phyloP scores from a whole-genome alignment of 1,140 invertebrate genomes.

The Pollicipes pollicipes region DNA sequence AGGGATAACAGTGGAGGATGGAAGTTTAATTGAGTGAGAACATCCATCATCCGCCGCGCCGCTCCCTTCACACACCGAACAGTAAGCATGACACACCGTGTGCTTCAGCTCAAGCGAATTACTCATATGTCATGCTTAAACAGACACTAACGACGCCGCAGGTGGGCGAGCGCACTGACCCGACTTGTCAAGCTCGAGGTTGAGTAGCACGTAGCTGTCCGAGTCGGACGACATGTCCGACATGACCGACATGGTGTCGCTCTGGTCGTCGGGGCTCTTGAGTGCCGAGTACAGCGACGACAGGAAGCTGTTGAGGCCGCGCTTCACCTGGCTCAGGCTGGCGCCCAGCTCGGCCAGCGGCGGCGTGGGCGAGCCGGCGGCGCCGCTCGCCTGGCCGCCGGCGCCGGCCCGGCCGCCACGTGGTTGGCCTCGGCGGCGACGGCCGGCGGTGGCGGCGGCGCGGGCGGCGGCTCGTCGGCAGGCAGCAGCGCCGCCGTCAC shows the following conservation, averaged over 20 bases:
- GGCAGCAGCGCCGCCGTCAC: not conserved
- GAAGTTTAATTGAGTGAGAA: too few species aligned
- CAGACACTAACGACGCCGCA: too few species aligned
- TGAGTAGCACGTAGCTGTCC: constrained; percentile 29
- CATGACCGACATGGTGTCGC: constrained; percentile 31
- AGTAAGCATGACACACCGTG: too few species aligned
- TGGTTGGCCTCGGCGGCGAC: not conserved
- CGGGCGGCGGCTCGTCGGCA: not conserved
- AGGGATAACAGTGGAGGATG: too few species aligned
- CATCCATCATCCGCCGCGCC: too few species aligned
- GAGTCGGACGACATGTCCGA: constrained; percentile 31
- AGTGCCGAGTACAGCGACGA: constrained; percentile 60
- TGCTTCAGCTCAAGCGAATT: too few species aligned
- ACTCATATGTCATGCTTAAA: too few species aligned
- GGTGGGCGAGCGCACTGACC: too few species aligned
- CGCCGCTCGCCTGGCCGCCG: not conserved
- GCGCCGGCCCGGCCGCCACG: not conserved
- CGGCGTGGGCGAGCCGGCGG: too few species aligned
- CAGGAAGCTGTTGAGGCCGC: constrained; percentile 56
- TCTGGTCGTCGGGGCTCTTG: constrained; percentile 40
- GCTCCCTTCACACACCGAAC: too few species aligned
- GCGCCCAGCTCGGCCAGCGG: not conserved
- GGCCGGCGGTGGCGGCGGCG: not conserved
- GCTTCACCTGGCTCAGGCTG: constrained; percentile 36
- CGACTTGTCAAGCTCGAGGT: constrained; percentile 20